These are phyloP conservation scores for Oncorhynchus clarkii DNA, from an alignment of 2,113 vertebrate species.

Conservation along the genomic window DNA sequence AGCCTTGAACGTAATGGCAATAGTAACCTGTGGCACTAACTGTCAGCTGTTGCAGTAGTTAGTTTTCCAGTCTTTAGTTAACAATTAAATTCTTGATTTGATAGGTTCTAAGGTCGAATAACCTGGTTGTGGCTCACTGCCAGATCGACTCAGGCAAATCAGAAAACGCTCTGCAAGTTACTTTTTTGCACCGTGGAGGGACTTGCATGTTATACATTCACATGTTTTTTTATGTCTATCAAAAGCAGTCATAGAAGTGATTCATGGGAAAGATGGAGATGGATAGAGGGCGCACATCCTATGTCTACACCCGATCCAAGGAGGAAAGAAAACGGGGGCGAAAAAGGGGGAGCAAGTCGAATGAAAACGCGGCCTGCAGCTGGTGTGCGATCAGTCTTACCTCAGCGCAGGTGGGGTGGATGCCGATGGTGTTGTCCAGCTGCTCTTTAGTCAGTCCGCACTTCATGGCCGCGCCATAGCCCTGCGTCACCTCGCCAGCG, in stretches of 20 bases:
- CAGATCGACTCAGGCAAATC: no score
- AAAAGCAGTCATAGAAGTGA: not conserved
- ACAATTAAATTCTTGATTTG: no score
- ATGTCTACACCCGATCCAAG: not conserved
- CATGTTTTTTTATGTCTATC: not conserved
- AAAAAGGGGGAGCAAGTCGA: no score
- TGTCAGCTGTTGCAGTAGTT: no score
- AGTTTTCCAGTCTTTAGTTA: no score
- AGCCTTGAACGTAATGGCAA: no score
- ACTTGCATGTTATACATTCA: no score
- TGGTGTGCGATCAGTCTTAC: conserved; percentile 55
- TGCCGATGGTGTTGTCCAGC: conserved; percentile 89
- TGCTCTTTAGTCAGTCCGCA: conserved; percentile 89
- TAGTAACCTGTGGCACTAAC: no score
- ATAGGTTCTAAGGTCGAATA: no score
- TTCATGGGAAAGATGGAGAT: not conserved
- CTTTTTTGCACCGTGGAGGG: not conserved
- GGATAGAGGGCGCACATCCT: not conserved
- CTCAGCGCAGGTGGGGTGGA: conserved; percentile 96
- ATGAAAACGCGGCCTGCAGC: no score
- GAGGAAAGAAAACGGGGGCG: not conserved
- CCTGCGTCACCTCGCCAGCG: conserved; percentile 94
- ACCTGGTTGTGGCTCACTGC: no score
- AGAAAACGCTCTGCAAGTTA: not conserved
- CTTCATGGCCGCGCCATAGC: conserved; percentile 91